phyloP scores from a whole-genome alignment of 53 echinoderm and acorn worm species.

The Hippasteria phrygiana region DNA sequence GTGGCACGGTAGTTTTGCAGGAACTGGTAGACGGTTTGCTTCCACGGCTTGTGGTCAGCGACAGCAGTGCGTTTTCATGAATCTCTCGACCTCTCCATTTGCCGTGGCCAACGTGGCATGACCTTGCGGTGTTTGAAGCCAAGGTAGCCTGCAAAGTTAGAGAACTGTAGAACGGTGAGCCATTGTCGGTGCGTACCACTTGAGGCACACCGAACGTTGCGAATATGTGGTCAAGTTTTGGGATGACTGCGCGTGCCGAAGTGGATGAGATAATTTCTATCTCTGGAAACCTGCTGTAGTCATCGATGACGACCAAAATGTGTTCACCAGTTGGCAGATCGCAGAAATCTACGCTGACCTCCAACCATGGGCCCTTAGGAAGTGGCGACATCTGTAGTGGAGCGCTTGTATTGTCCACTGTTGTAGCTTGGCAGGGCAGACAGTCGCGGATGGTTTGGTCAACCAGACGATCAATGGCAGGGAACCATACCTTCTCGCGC shows the following conservation, averaged over 20 bases:
- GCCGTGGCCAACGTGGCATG: constrained; percentile 79
- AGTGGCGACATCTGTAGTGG: constrained; percentile 65
- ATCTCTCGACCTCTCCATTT: constrained; percentile 79
- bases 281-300: constrained; percentile 60
- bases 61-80: constrained; percentile 69
- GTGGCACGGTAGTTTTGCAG: constrained; percentile 75
- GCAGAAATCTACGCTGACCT: constrained; percentile 65
- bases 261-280: constrained; percentile 63
- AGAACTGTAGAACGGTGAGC: constrained; percentile 78
- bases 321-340: constrained; percentile 40
- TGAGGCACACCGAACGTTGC: constrained; percentile 53
- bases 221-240: constrained; percentile 69
- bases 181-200: constrained; percentile 74
- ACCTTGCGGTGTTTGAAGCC: constrained; percentile 74
- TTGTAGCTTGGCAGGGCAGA: constrained; percentile 71
- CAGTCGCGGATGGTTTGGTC: constrained; percentile 66
- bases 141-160: constrained; percentile 65
- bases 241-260: constrained; percentile 64
- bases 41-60: constrained; percentile 61
- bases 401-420: not conserved
- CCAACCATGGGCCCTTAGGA: constrained; percentile 36
- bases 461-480: constrained; percentile 61
- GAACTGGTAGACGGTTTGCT: constrained; percentile 70
- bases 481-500: constrained; percentile 82
- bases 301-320: constrained; percentile 66